Evolutionary conservation across 2,113 vertebrate genomes (phyloP).

Genomic region (Vulpes vulpes): DNA sequence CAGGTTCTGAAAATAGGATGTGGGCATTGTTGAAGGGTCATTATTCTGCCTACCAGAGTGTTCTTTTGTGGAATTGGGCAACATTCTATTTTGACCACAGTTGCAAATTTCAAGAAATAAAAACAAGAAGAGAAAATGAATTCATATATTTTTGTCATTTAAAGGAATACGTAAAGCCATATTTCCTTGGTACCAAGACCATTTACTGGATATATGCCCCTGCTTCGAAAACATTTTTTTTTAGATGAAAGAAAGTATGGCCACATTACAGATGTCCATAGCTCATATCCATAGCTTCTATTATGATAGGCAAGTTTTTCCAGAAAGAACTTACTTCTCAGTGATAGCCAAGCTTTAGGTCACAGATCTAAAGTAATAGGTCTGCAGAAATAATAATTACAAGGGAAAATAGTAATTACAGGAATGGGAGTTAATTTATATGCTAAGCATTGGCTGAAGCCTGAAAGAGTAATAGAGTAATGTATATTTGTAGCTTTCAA

Average conservation of each 20-base stretch:
- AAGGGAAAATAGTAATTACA: background rate
- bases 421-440: background rate
- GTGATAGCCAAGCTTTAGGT: background rate
- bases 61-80: background rate
- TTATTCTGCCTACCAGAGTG: background rate
- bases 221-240: background rate
- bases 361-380: background rate
- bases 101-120: background rate
- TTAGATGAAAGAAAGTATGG: background rate
- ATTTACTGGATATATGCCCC: background rate
- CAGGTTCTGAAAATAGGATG: background rate
- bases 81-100: background rate
- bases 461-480: background rate
- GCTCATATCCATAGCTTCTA: background rate
- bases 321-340: background rate
- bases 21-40: background rate
- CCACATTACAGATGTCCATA: background rate
- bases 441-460: background rate
- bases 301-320: background rate
- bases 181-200: background rate
- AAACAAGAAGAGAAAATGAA: conserved; percentile 26
- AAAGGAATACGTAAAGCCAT: background rate
- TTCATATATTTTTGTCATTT: background rate
- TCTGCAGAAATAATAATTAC: background rate
- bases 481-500: background rate